These are phyloP conservation scores for Tylochromis polylepis DNA, from an alignment of 2,113 vertebrate genomes.

Conservation along the genomic window DNA sequence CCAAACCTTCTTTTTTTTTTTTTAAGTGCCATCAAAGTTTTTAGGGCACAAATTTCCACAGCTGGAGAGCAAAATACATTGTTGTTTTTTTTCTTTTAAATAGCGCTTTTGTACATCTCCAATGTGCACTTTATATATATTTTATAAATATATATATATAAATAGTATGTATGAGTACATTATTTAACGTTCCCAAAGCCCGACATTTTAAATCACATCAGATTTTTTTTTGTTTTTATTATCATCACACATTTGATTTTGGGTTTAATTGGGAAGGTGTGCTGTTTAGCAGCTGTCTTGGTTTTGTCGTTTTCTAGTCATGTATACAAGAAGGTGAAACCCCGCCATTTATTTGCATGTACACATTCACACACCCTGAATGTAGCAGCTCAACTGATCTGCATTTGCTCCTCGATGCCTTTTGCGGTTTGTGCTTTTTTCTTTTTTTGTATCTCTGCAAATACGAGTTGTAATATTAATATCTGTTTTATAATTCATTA, in stretches of 20 bases:
- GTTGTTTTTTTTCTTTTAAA: background rate
- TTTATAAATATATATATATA: background rate
- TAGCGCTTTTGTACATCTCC: slow-evolving; percentile 55
- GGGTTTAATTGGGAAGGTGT: slow-evolving; percentile 5
- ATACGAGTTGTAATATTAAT: slow-evolving; percentile 68
- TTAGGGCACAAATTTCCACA: slow-evolving; percentile 27
- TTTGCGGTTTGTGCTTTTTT: slow-evolving; percentile 47
- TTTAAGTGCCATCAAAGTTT: background rate
- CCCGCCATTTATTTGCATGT: background rate
- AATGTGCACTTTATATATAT: slow-evolving; percentile 74
- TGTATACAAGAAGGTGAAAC: background rate
- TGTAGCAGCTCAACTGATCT: slow-evolving; percentile 57
- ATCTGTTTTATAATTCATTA: slow-evolving; percentile 80
- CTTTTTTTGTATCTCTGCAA: slow-evolving; percentile 57
- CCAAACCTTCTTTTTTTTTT: background rate
- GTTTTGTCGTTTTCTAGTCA: background rate
- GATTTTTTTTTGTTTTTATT: background rate
- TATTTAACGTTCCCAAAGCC: slow-evolving; percentile 38
- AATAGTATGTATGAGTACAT: background rate
- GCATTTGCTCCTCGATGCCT: slow-evolving; percentile 29
- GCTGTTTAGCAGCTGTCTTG: background rate
- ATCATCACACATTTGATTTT: slow-evolving; percentile 2
- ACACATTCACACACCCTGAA: slow-evolving; percentile 21
- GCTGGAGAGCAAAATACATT: slow-evolving; percentile 28
- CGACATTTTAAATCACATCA: slow-evolving; percentile 11